phyloP scores from a whole-genome alignment of 2,888 invertebrate genomes.

The Cataglyphis albicans region DNA sequence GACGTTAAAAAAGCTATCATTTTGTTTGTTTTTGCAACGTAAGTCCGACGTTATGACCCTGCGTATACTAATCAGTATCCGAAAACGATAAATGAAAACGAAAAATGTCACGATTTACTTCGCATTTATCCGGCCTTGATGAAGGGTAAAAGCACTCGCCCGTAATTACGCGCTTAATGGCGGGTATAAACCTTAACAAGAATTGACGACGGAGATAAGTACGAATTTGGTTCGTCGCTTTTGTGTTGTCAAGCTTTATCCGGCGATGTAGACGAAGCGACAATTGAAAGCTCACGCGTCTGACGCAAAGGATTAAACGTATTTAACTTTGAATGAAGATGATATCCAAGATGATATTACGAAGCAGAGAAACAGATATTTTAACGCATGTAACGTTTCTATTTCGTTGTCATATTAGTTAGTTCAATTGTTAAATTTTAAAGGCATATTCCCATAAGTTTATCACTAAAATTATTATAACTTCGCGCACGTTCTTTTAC shows the following conservation, averaged over 20 bases:
- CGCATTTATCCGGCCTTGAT: constrained; percentile 18
- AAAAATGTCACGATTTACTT: constrained; percentile 43
- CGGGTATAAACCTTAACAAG: constrained; percentile 35
- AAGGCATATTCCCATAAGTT: not conserved
- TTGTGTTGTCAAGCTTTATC: constrained; percentile 24
- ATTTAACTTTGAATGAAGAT: not conserved
- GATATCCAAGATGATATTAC: not conserved
- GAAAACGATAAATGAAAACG: constrained; percentile 1
- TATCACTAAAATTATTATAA: not conserved
- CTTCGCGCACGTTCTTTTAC: not conserved
- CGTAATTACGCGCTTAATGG: constrained; percentile 35
- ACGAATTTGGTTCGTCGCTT: constrained; percentile 32
- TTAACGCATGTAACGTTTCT: not conserved
- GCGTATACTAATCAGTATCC: constrained; percentile 19
- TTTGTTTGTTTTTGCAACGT: not conserved
- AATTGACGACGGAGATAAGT: constrained; percentile 36
- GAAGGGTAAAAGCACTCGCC: constrained; percentile 26
- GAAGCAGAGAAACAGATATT: constrained; percentile 12
- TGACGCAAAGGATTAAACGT: constrained; percentile 20
- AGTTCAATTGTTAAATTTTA: constrained; percentile 1
- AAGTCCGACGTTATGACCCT: not conserved
- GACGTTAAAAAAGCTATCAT: not conserved
- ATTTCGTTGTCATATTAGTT: not conserved
- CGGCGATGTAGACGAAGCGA: not conserved
- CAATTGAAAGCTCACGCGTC: constrained; percentile 32